Evolutionary conservation across 2,113 vertebrate species (phyloP).

Genomic region (Hoplias malabaricus): DNA sequence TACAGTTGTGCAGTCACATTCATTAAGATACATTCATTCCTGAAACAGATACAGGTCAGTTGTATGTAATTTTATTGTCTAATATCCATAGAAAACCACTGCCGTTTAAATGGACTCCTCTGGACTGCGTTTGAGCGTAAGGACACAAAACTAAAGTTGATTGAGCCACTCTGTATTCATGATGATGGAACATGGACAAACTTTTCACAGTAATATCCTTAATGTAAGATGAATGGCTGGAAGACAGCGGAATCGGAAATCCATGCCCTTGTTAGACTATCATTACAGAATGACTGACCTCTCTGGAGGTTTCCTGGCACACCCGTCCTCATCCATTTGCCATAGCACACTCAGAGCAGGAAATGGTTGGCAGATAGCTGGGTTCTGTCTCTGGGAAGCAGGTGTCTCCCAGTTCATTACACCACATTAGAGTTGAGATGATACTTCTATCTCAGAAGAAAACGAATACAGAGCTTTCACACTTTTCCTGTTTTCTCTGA

Average conservation of each 20-base stretch:
- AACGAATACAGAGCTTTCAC: background rate
- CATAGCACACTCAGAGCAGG: conserved; percentile 18
- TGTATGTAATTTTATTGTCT: no score
- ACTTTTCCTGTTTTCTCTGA: background rate
- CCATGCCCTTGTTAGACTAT: background rate
- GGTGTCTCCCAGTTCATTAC: conserved; percentile 23
- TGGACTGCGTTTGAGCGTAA: no score
- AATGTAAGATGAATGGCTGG: no score
- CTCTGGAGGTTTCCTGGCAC: background rate
- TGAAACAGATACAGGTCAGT: no score
- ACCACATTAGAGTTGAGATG: background rate
- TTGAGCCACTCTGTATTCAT: no score
- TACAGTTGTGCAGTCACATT: background rate
- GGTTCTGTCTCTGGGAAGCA: conserved; percentile 17
- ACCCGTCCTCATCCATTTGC: background rate
- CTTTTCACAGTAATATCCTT: no score
- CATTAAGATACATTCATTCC: no score
- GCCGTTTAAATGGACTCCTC: no score
- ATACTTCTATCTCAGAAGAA: conserved; percentile 25
- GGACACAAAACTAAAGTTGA: no score
- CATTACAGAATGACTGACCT: background rate
- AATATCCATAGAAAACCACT: no score
- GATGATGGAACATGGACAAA: no score
- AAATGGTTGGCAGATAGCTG: background rate
- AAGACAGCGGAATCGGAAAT: background rate